A percentile compares a stretch with the other conserved stretches of the same genome.
phyloP scores from a whole-genome alignment of 2,797 vertebrate species.

The Hippocampus kuda region DNA sequence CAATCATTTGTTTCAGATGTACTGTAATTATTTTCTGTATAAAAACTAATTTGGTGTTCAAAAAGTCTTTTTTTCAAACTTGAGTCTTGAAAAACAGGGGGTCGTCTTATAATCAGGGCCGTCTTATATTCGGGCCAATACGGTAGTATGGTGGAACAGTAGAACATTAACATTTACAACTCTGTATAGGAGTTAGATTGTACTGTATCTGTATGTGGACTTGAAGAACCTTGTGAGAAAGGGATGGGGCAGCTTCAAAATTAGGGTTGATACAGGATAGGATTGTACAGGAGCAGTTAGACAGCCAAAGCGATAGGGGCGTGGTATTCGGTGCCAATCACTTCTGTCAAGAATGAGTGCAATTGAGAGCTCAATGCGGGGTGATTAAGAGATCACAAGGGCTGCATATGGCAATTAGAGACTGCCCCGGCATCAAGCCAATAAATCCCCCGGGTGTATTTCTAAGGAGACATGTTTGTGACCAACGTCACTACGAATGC shows the following conservation, averaged over 20 bases:
- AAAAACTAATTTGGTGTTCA: too few relatives aligned
- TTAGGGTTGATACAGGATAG: not conserved
- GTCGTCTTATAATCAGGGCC: too few relatives aligned
- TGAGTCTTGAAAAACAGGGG: too few relatives aligned
- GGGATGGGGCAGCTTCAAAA: not conserved
- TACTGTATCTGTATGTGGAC: not conserved
- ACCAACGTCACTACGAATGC: not conserved
- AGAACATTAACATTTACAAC: not conserved
- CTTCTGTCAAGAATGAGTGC: not conserved
- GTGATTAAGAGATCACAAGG: not conserved
- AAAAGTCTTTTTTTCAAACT: too few relatives aligned
- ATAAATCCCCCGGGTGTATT: not conserved
- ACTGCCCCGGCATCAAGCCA: not conserved
- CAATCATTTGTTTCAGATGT: too few relatives aligned
- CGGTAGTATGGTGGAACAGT: not conserved
- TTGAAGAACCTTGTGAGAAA: not conserved
- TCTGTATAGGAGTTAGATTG: not conserved
- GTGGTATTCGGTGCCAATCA: not conserved
- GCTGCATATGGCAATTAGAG: not conserved
- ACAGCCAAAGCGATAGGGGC: not conserved
- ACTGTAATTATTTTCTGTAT: too few relatives aligned
- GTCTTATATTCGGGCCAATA: too few relatives aligned
- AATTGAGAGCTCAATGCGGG: not conserved
- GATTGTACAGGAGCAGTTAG: not conserved
- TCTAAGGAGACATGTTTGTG: not conserved